These are phyloP conservation scores for Seriola rivoliana DNA, from an alignment of 2,113 vertebrate genomes.

Conservation along the genomic window DNA sequence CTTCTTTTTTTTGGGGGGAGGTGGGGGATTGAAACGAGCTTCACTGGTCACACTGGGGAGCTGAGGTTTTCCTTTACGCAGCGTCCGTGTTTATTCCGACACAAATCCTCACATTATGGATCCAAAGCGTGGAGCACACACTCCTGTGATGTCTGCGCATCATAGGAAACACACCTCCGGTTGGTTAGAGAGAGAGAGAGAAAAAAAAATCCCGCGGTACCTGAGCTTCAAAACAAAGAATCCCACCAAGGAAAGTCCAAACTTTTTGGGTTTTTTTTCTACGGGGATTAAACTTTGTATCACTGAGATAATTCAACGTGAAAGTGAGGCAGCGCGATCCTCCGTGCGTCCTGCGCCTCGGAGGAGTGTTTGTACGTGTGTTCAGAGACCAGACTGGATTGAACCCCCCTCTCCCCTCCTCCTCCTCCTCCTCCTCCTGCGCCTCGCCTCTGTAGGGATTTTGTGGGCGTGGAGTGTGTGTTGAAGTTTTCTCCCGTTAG, in stretches of 20 bases:
- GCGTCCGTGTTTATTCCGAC: slow-evolving; percentile 51
- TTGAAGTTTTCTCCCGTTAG: slow-evolving; percentile 12
- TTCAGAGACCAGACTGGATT: background rate
- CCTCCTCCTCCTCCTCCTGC: background rate
- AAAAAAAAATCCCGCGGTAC: background rate
- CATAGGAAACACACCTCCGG: slow-evolving; percentile 19
- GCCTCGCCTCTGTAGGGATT: slow-evolving; percentile 18
- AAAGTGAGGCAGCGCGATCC: background rate
- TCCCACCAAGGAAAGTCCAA: background rate
- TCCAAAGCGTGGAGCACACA: slow-evolving; percentile 53
- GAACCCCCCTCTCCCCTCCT: slow-evolving; percentile 1
- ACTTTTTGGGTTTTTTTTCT: background rate
- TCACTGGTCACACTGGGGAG: slow-evolving; percentile 25
- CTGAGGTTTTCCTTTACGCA: slow-evolving; percentile 25
- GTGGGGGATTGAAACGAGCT: background rate
- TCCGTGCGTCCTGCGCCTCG: slow-evolving; percentile 42
- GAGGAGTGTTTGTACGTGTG: slow-evolving; percentile 51
- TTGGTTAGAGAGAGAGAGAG: background rate
- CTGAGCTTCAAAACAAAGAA: background rate
- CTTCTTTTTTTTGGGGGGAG: too few species aligned
- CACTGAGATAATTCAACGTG: background rate
- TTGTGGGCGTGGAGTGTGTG: slow-evolving; percentile 65
- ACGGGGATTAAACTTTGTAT: background rate
- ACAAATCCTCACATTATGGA: slow-evolving; percentile 54
- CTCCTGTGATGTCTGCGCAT: slow-evolving; percentile 43